phyloP scores from a whole-genome alignment of 2,797 vertebrate genomes.

The Pangasius krempfi region DNA sequence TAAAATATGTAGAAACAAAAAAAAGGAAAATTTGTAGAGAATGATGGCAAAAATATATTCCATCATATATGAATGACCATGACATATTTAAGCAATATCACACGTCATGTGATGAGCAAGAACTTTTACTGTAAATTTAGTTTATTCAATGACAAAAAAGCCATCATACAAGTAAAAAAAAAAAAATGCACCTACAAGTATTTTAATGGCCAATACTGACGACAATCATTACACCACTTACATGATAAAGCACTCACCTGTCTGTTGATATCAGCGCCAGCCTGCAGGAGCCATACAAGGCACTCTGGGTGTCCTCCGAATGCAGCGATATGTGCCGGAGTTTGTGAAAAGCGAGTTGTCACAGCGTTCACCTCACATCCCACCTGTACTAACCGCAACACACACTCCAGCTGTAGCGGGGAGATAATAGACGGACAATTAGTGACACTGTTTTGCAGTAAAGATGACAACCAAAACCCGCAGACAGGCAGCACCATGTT shows the following conservation, averaged over 20 bases:
- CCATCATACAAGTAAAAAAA: not conserved
- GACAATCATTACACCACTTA: not conserved
- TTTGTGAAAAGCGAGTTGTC: constrained; percentile 90
- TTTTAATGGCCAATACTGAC: not conserved
- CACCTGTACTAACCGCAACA: constrained; percentile 87
- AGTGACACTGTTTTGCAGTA: not conserved
- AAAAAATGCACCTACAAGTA: not conserved
- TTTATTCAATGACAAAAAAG: not conserved
- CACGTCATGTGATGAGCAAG: not conserved
- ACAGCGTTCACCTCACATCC: constrained; percentile 87
- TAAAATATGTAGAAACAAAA: too few species aligned
- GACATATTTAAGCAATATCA: not conserved
- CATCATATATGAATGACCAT: not conserved
- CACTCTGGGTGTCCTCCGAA: constrained; percentile 93
- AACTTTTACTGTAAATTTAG: not conserved
- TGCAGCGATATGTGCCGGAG: constrained; percentile 90
- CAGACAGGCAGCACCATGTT: not conserved
- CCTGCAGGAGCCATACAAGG: constrained; percentile 90
- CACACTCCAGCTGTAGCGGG: constrained; percentile 86
- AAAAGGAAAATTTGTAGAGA: too few species aligned
- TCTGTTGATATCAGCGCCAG: constrained; percentile 90
- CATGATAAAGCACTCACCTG: constrained; percentile 76
- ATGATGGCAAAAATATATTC: not conserved
- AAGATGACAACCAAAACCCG: not conserved
- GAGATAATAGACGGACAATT: not conserved